Evolutionary conservation across 1,140 invertebrate species (phyloP), one percentile per base, ranked within the genome.

Genomic region (Helicoverpa armigera): DNA sequence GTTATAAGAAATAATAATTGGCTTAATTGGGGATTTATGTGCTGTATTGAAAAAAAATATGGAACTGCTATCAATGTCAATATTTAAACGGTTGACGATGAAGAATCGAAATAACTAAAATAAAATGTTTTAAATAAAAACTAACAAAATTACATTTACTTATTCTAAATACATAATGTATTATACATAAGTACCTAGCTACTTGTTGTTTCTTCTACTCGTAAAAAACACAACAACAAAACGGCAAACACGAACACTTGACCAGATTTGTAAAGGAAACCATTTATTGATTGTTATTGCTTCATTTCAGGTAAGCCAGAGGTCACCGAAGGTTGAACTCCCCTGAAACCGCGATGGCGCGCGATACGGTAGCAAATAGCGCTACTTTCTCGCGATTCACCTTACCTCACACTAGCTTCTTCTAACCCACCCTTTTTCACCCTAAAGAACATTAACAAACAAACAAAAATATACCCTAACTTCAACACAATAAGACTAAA

Each of bases 311-410:
- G 5, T 5, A 10, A 43, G 16, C 12, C 5, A 18, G 16, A 43
- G 12, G 16, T 69, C 53, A 12, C 65, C 61, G 16, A 86, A 82
- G 53, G 92, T 91, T 93, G 73, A 3, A n/a, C 35, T 86, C 78
- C 76, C 74, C 89, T 91, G 88, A 67, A 60, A 83, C 60, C 61
- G 83, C 88, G 92, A 94, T 94, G 91, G 93, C 90, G 93, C 91
- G 89, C 93, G 94, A 95, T 94, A 94, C 94, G 88, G 93, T 94
- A 94, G 92, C 91, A 93, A 93, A 94, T 94, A 94, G 91, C 89
- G 89, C 93, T 91, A 92, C 92, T 94, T 94, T 92, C 91, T 90
- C 88, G 88, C 90, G 90, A 93, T 91, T 90, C 92, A 91, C 88
- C 84, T 89, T 92, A 90, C 90, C 90, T 93, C 92, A 93, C 92